Base-by-base conservation (phyloP, 2,113 vertebrate genomes). In the Erinaceus europaeus region DNA sequence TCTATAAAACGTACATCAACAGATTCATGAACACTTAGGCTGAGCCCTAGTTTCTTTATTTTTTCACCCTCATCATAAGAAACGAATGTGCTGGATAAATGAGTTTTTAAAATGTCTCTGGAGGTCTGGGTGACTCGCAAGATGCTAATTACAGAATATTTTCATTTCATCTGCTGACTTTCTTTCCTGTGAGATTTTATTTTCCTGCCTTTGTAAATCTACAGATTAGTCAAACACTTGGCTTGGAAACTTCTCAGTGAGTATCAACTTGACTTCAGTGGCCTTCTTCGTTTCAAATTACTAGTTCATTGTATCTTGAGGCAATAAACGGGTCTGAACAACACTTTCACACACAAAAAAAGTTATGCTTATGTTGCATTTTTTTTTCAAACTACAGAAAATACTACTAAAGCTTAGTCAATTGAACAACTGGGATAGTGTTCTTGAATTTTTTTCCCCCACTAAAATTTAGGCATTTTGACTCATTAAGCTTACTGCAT, bases 81-180 rank as follows among this genome's bases (percentile, higher is more conserved):
- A 69, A 69, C 17, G 65, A 52, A 44, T 73, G 15, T 82, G 48
- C 23, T 89, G 29, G 29, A 68, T 27, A 76, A 77, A 44, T 85
- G 17, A 78, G 59, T 71, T 67, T 84, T 29, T 25, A 72, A n/a
- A 84, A 77, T 91, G 6, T 84, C 32, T 88, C 32, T 48, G 75
- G 75, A 79, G 20, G 27, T 76, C 40, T 21, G 53, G 81, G 29
- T 36, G 21, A 72, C 36, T 71, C 50, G 42, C 32, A 64, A 38
- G 38, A 62, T 73, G 32, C 59, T 53, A 55, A 79, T 42, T 42
- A 62, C 36, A 53, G 78, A 42, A 38, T 69, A 59, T 21, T 50
- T 91, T 84, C 77, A 4, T 78, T 91, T 89, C 50, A 62, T 78
- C 42, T 82, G 67, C 5, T 68, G 9, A 76, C 59, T 73, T 18